Conservation (phyloP, 1,140 invertebrate genomes). For the Bombus sibiricus region DNA sequence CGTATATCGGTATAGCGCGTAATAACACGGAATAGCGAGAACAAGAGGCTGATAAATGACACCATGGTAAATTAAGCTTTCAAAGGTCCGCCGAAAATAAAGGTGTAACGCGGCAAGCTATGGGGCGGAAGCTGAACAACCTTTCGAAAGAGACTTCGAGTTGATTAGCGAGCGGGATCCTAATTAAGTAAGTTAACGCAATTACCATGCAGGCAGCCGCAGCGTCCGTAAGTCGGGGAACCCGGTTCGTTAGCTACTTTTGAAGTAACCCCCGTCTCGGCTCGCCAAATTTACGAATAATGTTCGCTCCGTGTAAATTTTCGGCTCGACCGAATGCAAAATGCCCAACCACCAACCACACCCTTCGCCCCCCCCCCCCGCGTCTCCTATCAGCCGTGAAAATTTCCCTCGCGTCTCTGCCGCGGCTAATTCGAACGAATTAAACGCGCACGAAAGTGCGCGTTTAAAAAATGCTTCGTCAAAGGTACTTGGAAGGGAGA, state of each 20-base stretch:
- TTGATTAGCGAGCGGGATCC: slow-evolving; percentile 41
- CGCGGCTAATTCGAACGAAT: background rate
- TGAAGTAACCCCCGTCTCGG: background rate
- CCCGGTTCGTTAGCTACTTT: slow-evolving; percentile 35
- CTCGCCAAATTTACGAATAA: slow-evolving; percentile 28
- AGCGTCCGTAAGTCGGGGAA: slow-evolving; percentile 37
- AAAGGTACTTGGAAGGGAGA: too few relatives aligned
- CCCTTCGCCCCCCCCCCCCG: too few relatives aligned
- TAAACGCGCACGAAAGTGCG: background rate
- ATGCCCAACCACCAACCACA: background rate
- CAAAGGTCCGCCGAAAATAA: slow-evolving; percentile 26
- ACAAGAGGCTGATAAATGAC: slow-evolving; percentile 31
- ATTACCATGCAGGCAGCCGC: slow-evolving; percentile 28
- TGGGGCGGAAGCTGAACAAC: background rate
- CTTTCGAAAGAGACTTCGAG: slow-evolving; percentile 39
- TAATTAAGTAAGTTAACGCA: slow-evolving; percentile 44
- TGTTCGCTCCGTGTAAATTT: slow-evolving; percentile 1
- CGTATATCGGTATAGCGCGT: background rate
- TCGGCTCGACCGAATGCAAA: background rate
- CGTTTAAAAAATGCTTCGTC: background rate
- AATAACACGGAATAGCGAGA: slow-evolving; percentile 2
- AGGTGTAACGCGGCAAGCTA: background rate
- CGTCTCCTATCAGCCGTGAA: background rate
- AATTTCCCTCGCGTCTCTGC: background rate
- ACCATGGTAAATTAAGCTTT: slow-evolving; percentile 26